Conservation (phyloP, 37 sponge, comb jelly and placozoan genomes). For the Agelas oroides region DNA sequence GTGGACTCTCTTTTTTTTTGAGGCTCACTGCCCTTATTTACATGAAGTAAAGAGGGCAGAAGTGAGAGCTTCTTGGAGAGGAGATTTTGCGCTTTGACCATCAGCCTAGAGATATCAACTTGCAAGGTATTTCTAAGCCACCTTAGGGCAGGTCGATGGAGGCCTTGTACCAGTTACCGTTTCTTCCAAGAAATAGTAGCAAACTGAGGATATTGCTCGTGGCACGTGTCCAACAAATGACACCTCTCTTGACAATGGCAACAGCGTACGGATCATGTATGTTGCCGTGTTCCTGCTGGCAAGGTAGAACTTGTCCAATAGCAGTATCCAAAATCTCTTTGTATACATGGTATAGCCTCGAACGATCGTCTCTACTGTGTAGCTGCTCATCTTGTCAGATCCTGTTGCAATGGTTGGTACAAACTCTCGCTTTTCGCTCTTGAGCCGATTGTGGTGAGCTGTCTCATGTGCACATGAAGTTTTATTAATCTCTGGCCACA, state of each 20-base stretch:
- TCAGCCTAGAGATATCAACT: not conserved
- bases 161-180: conserved; percentile 3
- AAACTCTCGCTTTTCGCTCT: no score
- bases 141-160: not conserved
- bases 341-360: conserved; percentile 9
- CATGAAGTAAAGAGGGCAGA: no score
- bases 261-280: conserved; percentile 2
- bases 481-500: no score
- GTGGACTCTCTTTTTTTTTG: no score
- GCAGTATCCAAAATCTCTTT: not conserved
- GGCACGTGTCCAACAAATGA: conserved; percentile 11
- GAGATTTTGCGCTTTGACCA: no score
- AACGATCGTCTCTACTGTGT: not conserved
- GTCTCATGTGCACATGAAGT: no score
- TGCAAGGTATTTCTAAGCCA: conserved; percentile 2
- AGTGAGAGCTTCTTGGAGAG: no score
- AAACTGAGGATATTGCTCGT: not conserved
- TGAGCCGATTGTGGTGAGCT: no score
- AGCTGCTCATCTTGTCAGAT: no score
- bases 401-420: no score
- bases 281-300: not conserved
- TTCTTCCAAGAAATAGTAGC: not conserved
- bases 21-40: no score
- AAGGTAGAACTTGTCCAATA: not conserved
- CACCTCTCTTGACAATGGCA: not conserved